Evolutionary conservation across 2,797 vertebrate species (phyloP), one percentile per base, ranked within the genome.

Genomic region (Brachymystax lenok): DNA sequence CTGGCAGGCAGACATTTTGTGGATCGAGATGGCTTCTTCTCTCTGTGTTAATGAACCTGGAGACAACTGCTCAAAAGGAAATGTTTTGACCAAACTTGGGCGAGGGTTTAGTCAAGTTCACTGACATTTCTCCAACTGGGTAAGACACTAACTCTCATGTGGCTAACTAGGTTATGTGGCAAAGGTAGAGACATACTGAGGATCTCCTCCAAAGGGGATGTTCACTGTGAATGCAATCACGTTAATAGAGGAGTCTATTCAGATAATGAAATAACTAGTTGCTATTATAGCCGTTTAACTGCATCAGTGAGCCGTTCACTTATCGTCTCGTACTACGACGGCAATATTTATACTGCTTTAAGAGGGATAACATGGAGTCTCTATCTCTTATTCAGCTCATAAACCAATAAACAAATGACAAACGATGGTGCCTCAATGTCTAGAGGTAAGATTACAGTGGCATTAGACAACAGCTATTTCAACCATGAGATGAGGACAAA

Each of bases 401-500:
- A 13, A 66, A 66, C 63, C 5, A 56, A 56, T n/a, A 56, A 17
- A 56, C 1, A 14, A 30, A 66, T 66, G 21, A 14, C 63, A n/a
- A 6, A 17, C 24, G 27, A 28, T 66, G 27, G n/a, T 1, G 12
- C 63, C 6, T 27, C 12, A 30, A 66, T 66, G 13, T 13, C 24
- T 66, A 78, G 54, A 71, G 63, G 40, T 77, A 54, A 21, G 35
- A 66, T 76, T 66, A n/a, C 76, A 82, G 82, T 79, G 79, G 78
- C 77, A 80, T 73, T 77, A 76, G 28, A 67, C 8, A 1, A 14
- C 28, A 28, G 28, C 64, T 30, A 27, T 27, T 69, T 7, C 13
- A 35, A 30, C 4, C 66, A 19, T 33, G 6, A 74, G 78, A 83
- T 79, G 78, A 71, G 75, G 87, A 87, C 75, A 85, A 90, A 88